phyloP scores from a whole-genome alignment of 2,797 vertebrate species.

The Distichodus sexfasciatus region DNA sequence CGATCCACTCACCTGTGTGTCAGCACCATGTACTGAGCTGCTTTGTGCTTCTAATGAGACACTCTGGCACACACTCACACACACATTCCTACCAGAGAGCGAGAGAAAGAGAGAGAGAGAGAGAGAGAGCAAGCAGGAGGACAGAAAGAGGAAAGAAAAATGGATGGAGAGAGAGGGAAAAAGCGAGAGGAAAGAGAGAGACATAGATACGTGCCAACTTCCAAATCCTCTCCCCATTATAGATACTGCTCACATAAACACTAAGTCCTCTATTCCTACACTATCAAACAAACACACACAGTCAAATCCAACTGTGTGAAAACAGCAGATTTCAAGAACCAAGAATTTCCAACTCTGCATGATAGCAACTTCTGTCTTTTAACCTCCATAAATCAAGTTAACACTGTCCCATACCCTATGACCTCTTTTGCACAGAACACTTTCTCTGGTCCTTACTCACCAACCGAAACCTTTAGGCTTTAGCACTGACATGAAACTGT shows the following conservation, averaged over 20 bases:
- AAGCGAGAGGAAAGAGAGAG: slow-evolving; percentile 8
- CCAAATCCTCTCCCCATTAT: slow-evolving; percentile 30
- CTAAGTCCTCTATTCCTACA: slow-evolving; percentile 4
- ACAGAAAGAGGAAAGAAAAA: neutral
- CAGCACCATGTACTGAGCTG: slow-evolving; percentile 67
- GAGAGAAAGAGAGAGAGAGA: slow-evolving; percentile 2
- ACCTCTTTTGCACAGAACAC: slow-evolving; percentile 8
- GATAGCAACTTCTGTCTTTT: slow-evolving; percentile 18
- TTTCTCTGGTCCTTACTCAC: neutral
- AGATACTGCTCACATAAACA: slow-evolving; percentile 40
- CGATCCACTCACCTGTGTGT: slow-evolving; percentile 65
- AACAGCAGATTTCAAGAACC: neutral
- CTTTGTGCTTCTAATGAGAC: slow-evolving; percentile 76
- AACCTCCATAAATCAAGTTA: slow-evolving; percentile 40
- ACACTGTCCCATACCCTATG: neutral
- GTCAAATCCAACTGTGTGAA: slow-evolving; percentile 4
- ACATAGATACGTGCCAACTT: slow-evolving; percentile 1
- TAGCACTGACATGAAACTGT: neutral
- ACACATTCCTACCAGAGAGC: slow-evolving; percentile 43
- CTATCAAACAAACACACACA: slow-evolving; percentile 5
- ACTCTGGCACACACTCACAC: slow-evolving; percentile 41
- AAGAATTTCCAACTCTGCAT: neutral
- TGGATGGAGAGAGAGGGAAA: slow-evolving; percentile 2
- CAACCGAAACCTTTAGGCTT: neutral
- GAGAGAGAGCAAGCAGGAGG: neutral